Evolutionary conservation across 2,888 invertebrate genomes (phyloP).

Genomic region (Colostygia pectinataria): DNA sequence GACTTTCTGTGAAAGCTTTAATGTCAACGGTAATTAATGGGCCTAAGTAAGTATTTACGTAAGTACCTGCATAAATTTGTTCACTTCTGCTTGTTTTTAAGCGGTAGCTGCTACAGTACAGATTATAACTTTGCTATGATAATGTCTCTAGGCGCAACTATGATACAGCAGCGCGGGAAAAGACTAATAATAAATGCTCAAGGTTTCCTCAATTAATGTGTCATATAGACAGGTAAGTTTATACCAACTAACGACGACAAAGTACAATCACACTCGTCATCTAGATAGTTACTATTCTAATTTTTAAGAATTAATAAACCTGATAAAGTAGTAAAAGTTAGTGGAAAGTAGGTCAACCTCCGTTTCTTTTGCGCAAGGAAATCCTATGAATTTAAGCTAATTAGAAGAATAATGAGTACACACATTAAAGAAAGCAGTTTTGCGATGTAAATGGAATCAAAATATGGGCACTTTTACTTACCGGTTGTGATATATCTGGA

Average conservation of each 20-base stretch:
- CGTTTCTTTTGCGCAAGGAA: neutral
- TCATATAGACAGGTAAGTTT: no score
- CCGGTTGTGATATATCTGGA: slow-evolving; percentile 83
- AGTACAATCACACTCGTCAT: no score
- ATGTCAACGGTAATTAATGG: no score
- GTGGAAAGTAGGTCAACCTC: neutral
- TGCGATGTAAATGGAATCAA: neutral
- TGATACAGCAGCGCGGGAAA: slow-evolving; percentile 5
- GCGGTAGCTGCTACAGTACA: neutral
- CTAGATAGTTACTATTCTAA: neutral
- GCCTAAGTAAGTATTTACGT: no score
- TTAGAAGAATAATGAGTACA: no score
- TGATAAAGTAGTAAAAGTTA: neutral
- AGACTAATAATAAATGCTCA: slow-evolving; percentile 9
- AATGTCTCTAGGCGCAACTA: slow-evolving; percentile 6
- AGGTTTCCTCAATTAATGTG: slow-evolving; percentile 4
- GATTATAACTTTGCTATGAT: neutral
- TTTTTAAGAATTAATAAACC: neutral
- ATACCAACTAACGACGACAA: no score
- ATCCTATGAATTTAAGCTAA: no score
- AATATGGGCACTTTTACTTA: slow-evolving; percentile 52
- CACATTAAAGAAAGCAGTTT: slow-evolving; percentile 3
- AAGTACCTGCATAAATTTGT: no score
- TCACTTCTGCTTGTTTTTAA: neutral
- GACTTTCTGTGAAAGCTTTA: no score